Percentiles rank a stretch among this genome's conserved stretches.
Conservation (phyloP, 1,140 invertebrate species). For the Whitmania pigra region DNA sequence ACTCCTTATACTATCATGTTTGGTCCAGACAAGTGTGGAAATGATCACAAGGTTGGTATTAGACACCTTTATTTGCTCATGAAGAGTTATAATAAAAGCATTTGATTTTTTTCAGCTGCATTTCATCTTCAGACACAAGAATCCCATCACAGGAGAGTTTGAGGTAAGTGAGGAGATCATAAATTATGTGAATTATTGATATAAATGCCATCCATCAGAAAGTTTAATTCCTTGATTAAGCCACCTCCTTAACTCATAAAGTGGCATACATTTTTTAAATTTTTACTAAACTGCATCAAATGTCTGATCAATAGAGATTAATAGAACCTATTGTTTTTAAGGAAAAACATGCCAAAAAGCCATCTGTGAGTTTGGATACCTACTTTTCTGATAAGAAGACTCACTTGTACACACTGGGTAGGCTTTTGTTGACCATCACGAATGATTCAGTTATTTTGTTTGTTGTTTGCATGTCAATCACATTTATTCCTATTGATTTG, state of each 20-base stretch:
- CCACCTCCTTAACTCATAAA: background rate
- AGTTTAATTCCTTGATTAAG: background rate
- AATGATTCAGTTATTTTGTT: slow-evolving; percentile 4
- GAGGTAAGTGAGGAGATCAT: slow-evolving; percentile 41
- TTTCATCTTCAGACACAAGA: slow-evolving; percentile 92
- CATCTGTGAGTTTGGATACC: slow-evolving; percentile 69
- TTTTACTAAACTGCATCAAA: background rate
- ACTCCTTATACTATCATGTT: slow-evolving; percentile 98
- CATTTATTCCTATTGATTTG: no score
- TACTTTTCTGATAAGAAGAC: slow-evolving; percentile 87
- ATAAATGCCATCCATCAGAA: no score
- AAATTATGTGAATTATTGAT: background rate
- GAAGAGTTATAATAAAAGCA: slow-evolving; percentile 15
- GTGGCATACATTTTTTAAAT: background rate
- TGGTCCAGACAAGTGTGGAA: slow-evolving; percentile 96
- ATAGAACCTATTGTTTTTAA: slow-evolving; percentile 24
- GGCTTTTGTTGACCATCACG: background rate
- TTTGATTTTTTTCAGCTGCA: slow-evolving; percentile 55
- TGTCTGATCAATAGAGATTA: background rate
- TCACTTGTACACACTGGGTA: slow-evolving; percentile 73
- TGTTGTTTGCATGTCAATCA: no score
- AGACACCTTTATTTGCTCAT: background rate
- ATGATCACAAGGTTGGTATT: slow-evolving; percentile 63
- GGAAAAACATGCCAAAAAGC: slow-evolving; percentile 63
- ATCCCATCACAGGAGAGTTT: slow-evolving; percentile 75